A percentile compares a stretch with the other conserved stretches of the same genome.
Conservation (phyloP, 1,140 invertebrate genomes). For the Drosophila oshimai region DNA sequence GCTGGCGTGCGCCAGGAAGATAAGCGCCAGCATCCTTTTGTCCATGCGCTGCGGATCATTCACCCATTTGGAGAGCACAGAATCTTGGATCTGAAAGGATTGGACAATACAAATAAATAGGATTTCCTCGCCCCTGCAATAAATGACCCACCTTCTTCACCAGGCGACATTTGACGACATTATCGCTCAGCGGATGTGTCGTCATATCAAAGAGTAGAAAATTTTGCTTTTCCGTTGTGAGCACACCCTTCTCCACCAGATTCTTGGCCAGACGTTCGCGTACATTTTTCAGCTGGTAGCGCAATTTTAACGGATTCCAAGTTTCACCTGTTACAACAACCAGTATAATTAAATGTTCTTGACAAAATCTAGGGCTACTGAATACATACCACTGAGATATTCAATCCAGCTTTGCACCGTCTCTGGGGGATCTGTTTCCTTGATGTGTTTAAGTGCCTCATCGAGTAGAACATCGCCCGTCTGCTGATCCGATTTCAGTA, state of each 20-base stretch:
- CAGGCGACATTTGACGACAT: constrained; percentile 96
- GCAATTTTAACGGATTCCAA: constrained; percentile 99
- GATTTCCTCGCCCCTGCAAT: too few species aligned
- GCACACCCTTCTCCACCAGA: constrained; percentile 99
- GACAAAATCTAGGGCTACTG: too few species aligned
- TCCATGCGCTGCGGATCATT: constrained; percentile 99
- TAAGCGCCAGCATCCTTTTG: constrained; percentile 94
- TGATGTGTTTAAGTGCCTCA: constrained; percentile 99
- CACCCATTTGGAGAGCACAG: constrained; percentile 97
- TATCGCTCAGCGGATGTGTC: constrained; percentile 98
- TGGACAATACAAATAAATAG: too few species aligned
- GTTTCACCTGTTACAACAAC: constrained; percentile 92
- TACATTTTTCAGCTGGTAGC: constrained; percentile 99
- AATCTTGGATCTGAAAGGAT: constrained; percentile 94
- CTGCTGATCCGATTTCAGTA: constrained; percentile 90
- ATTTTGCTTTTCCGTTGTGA: constrained; percentile 99
- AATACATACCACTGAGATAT: constrained; percentile 95
- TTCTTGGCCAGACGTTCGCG: constrained; percentile 99
- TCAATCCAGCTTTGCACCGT: constrained; percentile 99
- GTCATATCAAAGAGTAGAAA: constrained; percentile 99
- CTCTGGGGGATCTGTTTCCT: constrained; percentile 98
- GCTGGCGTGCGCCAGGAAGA: constrained; percentile 98
- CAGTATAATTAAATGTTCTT: constrained; percentile 46
- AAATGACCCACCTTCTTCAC: constrained; percentile 94
- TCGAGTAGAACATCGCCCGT: constrained; percentile 99